Conservation (phyloP, 2,113 vertebrate genomes). For the Cottus gobio region DNA sequence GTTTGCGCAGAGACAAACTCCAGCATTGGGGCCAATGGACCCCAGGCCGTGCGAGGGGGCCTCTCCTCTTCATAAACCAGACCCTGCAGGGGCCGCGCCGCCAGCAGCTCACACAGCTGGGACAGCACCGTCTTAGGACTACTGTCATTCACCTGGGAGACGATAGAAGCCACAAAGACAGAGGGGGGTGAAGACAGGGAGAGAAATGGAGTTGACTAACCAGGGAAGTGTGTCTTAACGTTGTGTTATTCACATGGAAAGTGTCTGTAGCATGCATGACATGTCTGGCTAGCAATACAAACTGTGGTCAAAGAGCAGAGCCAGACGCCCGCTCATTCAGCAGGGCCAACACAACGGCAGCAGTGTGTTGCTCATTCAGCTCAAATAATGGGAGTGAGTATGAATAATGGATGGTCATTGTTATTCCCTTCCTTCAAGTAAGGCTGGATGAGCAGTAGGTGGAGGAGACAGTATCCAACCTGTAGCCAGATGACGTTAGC, state of each 20-base stretch:
- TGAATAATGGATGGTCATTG: slow-evolving; percentile 73
- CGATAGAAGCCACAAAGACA: slow-evolving; percentile 19
- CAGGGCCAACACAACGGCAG: slow-evolving; percentile 37
- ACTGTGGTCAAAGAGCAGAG: slow-evolving; percentile 54
- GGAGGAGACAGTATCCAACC: slow-evolving; percentile 76
- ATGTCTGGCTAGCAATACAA: slow-evolving; percentile 41
- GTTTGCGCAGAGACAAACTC: slow-evolving; percentile 97
- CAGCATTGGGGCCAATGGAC: slow-evolving; percentile 92
- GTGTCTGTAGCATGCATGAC: slow-evolving; percentile 44
- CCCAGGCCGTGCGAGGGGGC: slow-evolving; percentile 81
- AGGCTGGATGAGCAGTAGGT: slow-evolving; percentile 54
- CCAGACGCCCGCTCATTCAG: slow-evolving; percentile 39
- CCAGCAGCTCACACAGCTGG: slow-evolving; percentile 94
- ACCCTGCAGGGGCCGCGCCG: slow-evolving; percentile 92
- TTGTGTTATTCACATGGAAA: slow-evolving; percentile 44
- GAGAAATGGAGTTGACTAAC: slow-evolving; percentile 10
- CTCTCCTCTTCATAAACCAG: slow-evolving; percentile 95
- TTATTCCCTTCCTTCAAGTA: slow-evolving; percentile 62
- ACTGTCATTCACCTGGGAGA: slow-evolving; percentile 90
- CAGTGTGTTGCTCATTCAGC: slow-evolving; percentile 64
- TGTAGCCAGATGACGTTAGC: slow-evolving; percentile 93
- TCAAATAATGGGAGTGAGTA: slow-evolving; percentile 61
- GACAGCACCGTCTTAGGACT: slow-evolving; percentile 94
- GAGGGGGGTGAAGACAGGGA: slow-evolving; percentile 13
- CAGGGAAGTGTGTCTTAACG: slow-evolving; percentile 38